These are phyloP conservation scores for Ptychobarbus kaznakovi DNA, from an alignment of 2,797 vertebrate genomes.

Conservation along the genomic window DNA sequence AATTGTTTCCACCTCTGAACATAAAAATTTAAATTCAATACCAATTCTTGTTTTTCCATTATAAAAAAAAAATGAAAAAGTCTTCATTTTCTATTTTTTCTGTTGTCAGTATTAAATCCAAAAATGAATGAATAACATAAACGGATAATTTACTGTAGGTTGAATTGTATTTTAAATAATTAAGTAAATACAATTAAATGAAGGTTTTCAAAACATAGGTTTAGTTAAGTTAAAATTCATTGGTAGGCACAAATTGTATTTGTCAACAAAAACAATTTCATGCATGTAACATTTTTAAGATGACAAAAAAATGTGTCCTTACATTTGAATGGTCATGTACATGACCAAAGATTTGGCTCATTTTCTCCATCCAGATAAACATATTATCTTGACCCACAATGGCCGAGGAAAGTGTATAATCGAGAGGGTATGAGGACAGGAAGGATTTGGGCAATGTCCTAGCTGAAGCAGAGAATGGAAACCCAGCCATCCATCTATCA, in stretches of 20 bases:
- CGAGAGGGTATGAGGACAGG: background rate
- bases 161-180: background rate
- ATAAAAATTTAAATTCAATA: background rate
- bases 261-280: background rate
- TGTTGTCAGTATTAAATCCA: background rate
- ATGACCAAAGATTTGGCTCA: background rate
- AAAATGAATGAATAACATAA: background rate
- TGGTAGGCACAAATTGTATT: background rate
- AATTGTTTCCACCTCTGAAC: too few species aligned
- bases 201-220: background rate
- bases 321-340: background rate
- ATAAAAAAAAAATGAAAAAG: background rate
- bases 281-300: background rate
- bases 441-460: slow-evolving; percentile 38
- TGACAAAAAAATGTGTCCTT: background rate
- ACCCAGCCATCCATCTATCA: slow-evolving; percentile 38
- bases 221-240: background rate
- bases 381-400: background rate
- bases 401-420: background rate
- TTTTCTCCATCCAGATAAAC: slow-evolving; percentile 13
- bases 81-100: background rate
- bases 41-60: too few species aligned
- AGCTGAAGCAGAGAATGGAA: slow-evolving; percentile 50
- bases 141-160: background rate
- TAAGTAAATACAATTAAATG: background rate